Evolutionary conservation across 2,113 vertebrate genomes (phyloP), one percentile per base, ranked within the genome.

Genomic region (Siphamia tubifer): DNA sequence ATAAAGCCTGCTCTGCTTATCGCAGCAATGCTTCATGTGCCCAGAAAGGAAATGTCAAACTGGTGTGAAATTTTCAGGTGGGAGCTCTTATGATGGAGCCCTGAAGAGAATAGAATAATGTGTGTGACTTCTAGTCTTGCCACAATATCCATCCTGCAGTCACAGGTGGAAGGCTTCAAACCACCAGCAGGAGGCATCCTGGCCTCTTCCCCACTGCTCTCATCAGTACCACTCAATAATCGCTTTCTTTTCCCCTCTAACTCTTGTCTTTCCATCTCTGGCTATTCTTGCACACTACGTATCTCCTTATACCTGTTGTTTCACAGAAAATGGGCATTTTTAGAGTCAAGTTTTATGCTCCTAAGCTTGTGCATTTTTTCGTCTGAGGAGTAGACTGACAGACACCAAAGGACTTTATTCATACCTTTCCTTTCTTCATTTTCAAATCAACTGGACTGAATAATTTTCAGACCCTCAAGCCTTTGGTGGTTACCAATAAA

Each of bases 121-220:
- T 84, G 64, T 77, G 53, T 3, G 6, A 51, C 45, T 49, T 56
- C 51, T 17, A 7, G 39, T 43, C 34, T 34, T 27, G 44, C 43
- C 7, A 54, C 51, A 38, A 12, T 10, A 39, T 57, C 35, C 58
- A 52, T 45, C 48, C 34, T 16, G 25, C 55, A 60, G 42, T 55
- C 39, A 43, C 28, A 42, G 47, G 47, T 58, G 56, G 58, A 75
- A 48, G 40, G 32, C 58, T 38, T 25, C 23, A 65, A 53, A 25
- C 61, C 8, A 25, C 84, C 86, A 88, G 78, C 72, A 90, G 86
- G 84, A 78, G 80, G 80, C 80, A 54, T 74, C 65, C 64, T 56
- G 65, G 40, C 57, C 44, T 74, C 70, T 74, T 24, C 27, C 31
- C 45, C 52, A 23, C 39, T 24, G 8, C 25, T 34, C 36, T 25